phyloP scores from a whole-genome alignment of 2,113 vertebrate genomes.

The Trematomus loennbergii region DNA sequence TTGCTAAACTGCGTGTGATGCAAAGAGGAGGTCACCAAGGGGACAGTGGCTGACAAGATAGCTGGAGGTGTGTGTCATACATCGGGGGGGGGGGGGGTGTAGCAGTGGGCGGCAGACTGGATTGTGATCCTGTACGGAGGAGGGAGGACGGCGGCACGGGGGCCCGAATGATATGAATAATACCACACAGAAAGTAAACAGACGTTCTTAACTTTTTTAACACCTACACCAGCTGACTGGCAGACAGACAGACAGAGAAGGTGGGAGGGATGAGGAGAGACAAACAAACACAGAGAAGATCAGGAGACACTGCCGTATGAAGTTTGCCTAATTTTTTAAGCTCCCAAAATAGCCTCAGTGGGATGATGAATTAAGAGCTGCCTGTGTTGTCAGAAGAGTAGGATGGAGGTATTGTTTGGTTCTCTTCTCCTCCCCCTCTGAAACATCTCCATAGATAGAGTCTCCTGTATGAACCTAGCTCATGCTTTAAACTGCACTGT shows the following conservation, averaged over 20 bases:
- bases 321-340: conserved; percentile 63
- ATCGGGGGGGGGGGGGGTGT: conserved; percentile 25
- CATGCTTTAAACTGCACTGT: conserved; percentile 52
- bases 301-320: conserved; percentile 47
- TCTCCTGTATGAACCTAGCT: conserved; percentile 51
- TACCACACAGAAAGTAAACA: conserved; percentile 72
- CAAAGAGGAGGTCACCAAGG: conserved; percentile 71
- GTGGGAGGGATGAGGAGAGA: conserved; percentile 26
- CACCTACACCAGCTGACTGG: conserved; percentile 72
- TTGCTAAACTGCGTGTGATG: conserved; percentile 52
- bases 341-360: conserved; percentile 68
- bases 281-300: conserved; percentile 38
- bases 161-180: conserved; percentile 72
- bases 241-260: conserved; percentile 49
- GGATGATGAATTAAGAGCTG: conserved; percentile 62
- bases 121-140: conserved; percentile 57
- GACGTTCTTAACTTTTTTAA: conserved; percentile 61
- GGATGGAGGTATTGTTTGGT: conserved; percentile 50
- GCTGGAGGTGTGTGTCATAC: conserved; percentile 54
- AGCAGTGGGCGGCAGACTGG: conserved; percentile 36
- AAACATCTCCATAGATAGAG: conserved; percentile 50
- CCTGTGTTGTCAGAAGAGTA: conserved; percentile 56
- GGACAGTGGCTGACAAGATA: conserved; percentile 74
- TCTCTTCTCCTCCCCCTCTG: conserved; percentile 32
- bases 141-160: conserved; percentile 11